Evolutionary conservation across 2,797 vertebrate species (phyloP).

Genomic region (Takifugu ocellatus): DNA sequence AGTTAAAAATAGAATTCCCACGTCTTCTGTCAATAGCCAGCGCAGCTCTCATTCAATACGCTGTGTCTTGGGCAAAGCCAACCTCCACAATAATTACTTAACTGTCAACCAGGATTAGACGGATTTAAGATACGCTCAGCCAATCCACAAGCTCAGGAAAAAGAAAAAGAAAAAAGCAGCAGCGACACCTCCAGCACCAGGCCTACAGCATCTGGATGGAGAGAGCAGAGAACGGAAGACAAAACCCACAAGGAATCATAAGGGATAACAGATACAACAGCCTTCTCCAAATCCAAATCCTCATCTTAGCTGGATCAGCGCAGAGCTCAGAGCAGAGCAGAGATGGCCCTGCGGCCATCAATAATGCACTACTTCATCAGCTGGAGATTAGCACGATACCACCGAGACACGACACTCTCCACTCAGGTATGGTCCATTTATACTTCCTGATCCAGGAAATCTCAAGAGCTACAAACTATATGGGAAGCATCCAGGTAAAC

Average conservation of each 20-base stretch:
- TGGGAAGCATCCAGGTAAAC: no score
- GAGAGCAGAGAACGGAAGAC: slow-evolving; percentile 23
- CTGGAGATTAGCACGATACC: slow-evolving; percentile 18
- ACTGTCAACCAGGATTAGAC: slow-evolving; percentile 73
- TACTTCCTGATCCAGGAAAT: no score
- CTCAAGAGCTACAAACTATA: no score
- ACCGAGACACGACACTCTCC: no score
- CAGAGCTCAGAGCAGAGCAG: background rate
- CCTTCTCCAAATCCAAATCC: slow-evolving; percentile 49
- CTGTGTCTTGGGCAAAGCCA: slow-evolving; percentile 49
- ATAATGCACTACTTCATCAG: slow-evolving; percentile 34
- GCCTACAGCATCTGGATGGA: slow-evolving; percentile 41
- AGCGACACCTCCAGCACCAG: slow-evolving; percentile 51
- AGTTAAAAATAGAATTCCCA: slow-evolving; percentile 35
- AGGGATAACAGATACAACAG: slow-evolving; percentile 59
- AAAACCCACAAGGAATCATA: slow-evolving; percentile 43
- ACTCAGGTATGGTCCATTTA: no score
- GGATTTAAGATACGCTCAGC: slow-evolving; percentile 58
- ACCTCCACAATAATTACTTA: slow-evolving; percentile 71
- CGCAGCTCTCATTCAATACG: no score
- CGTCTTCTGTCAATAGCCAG: no score
- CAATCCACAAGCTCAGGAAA: slow-evolving; percentile 49
- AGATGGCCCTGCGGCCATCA: slow-evolving; percentile 52
- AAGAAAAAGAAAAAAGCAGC: slow-evolving; percentile 33
- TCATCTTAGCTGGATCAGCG: slow-evolving; percentile 55